A percentile compares a stretch with the other conserved stretches of the same genome.
Evolutionary conservation across 2,888 invertebrate genomes (phyloP).

Genomic region (Embidobia sp.): DNA sequence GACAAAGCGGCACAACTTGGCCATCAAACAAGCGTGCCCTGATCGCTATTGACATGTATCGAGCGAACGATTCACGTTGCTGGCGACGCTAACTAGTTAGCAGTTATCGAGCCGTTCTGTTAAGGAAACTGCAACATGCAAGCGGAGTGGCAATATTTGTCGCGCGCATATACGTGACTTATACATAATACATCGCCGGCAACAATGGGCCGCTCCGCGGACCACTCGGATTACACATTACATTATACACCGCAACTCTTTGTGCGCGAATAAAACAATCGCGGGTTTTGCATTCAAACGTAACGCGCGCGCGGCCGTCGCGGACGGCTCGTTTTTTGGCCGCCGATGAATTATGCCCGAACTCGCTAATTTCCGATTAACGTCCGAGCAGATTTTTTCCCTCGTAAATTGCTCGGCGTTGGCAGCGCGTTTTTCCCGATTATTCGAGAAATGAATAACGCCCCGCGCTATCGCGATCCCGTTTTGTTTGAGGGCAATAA

Average conservation of each 20-base stretch:
- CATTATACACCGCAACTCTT: slow-evolving; percentile 41
- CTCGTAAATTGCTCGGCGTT: no score
- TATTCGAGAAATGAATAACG: no score
- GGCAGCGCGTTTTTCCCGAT: no score
- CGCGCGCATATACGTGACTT: slow-evolving; percentile 56
- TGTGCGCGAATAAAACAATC: slow-evolving; percentile 51
- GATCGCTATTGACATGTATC: slow-evolving; percentile 50
- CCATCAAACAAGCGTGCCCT: slow-evolving; percentile 36
- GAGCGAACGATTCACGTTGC: slow-evolving; percentile 26
- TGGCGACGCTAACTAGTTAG: slow-evolving; percentile 42
- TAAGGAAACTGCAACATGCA: slow-evolving; percentile 56
- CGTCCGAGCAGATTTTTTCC: no score
- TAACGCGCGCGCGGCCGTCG: slow-evolving; percentile 12
- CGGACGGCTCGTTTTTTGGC: slow-evolving; percentile 13
- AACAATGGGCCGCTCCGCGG: slow-evolving; percentile 53
- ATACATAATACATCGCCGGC: slow-evolving; percentile 59
- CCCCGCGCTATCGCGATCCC: no score
- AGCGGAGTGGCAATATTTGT: slow-evolving; percentile 61
- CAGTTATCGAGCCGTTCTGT: slow-evolving; percentile 56
- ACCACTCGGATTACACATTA: slow-evolving; percentile 53
- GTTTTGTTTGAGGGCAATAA: slow-evolving; percentile 46
- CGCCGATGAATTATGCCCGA: slow-evolving; percentile 24
- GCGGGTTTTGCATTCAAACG: slow-evolving; percentile 48
- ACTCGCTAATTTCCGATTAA: no score
- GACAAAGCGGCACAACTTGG: slow-evolving; percentile 31